Evolutionary conservation across 1,140 invertebrate species (phyloP).

Genomic region (Drosophila aff.): DNA sequence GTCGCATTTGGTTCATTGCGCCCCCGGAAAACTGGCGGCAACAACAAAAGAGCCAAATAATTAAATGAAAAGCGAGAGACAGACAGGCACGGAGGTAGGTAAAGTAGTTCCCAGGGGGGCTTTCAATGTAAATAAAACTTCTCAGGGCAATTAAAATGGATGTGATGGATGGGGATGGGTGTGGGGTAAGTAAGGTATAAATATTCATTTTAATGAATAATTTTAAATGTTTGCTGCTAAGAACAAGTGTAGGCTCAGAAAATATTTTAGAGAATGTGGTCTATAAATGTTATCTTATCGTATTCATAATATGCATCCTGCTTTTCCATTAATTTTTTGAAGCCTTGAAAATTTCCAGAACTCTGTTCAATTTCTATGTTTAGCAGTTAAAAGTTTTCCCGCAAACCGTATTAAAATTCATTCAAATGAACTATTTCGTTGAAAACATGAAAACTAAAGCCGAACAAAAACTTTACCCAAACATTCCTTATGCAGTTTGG

Average conservation of each 20-base stretch:
- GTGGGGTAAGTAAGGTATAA: conserved; percentile 6
- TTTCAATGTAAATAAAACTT: conserved; percentile 26
- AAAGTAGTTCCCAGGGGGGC: conserved; percentile 13
- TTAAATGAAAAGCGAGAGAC: conserved; percentile 54
- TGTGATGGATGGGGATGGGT: conserved; percentile 20
- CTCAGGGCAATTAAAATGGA: conserved; percentile 62
- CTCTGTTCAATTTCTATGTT: neutral
- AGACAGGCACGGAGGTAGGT: neutral
- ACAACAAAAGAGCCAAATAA: conserved; percentile 66
- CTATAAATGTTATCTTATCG: neutral
- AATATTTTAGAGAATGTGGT: neutral
- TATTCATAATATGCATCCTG: neutral
- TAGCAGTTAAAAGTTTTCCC: neutral
- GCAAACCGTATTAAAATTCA: conserved; percentile 5
- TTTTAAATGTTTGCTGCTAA: conserved; percentile 1
- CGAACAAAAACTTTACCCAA: conserved; percentile 9
- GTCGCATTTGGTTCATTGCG: conserved; percentile 49
- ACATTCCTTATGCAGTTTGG: conserved; percentile 5
- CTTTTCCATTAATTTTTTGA: neutral
- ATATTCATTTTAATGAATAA: conserved; percentile 40
- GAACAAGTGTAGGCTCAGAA: neutral
- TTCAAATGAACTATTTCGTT: conserved; percentile 10
- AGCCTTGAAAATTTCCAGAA: neutral
- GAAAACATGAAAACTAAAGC: conserved; percentile 10
- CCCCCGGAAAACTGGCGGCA: conserved; percentile 23